phyloP scores from a whole-genome alignment of 2,888 invertebrate species.

The Lochmaea crataegi region DNA sequence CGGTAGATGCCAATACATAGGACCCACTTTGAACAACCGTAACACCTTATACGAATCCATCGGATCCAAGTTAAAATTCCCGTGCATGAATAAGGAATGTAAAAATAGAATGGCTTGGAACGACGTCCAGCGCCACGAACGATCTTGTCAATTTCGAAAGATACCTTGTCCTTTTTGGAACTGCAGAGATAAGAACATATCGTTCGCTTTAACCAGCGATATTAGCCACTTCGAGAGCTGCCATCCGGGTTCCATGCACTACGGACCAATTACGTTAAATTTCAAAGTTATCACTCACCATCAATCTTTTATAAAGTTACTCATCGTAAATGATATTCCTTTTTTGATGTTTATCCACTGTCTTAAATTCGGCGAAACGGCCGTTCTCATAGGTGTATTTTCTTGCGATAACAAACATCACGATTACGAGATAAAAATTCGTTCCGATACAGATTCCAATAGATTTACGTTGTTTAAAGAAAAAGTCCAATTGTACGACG shows the following conservation, averaged over 20 bases:
- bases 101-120: slow-evolving; percentile 38
- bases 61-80: slow-evolving; percentile 43
- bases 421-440: slow-evolving; percentile 42
- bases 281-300: slow-evolving; percentile 38
- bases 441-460: slow-evolving; percentile 31
- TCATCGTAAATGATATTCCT: slow-evolving; percentile 38
- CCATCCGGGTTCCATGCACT: slow-evolving; percentile 44
- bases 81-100: slow-evolving; percentile 41
- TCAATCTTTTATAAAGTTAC: slow-evolving; percentile 44
- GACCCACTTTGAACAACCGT: slow-evolving; percentile 38
- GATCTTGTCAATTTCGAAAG: slow-evolving; percentile 38
- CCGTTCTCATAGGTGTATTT: slow-evolving; percentile 42
- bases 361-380: slow-evolving; percentile 42
- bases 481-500: slow-evolving; percentile 39
- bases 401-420: slow-evolving; percentile 35
- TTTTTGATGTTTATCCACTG: slow-evolving; percentile 43
- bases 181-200: slow-evolving; percentile 43
- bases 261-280: slow-evolving; percentile 29
- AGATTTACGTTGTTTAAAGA: slow-evolving; percentile 40
- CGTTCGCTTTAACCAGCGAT: slow-evolving; percentile 36
- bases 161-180: slow-evolving; percentile 45
- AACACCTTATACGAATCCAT: slow-evolving; percentile 46
- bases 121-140: slow-evolving; percentile 43
- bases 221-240: slow-evolving; percentile 42
- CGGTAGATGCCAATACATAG: slow-evolving; percentile 41